These are phyloP conservation scores for Telmatherina bonti DNA, from an alignment of 2,797 vertebrate species.

Conservation along the genomic window DNA sequence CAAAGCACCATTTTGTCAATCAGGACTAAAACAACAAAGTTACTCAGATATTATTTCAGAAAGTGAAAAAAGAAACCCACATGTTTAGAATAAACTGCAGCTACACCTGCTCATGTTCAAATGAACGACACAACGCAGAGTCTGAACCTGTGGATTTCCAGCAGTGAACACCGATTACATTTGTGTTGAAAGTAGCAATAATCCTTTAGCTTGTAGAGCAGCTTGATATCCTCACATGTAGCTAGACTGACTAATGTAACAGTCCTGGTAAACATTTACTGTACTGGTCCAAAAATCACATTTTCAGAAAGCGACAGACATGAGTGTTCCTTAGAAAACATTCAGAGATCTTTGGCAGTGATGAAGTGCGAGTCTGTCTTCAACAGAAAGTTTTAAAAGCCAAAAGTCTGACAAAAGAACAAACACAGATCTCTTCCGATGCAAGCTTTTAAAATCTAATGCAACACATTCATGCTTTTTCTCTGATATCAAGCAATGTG, in stretches of 20 bases:
- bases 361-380: neutral
- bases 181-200: neutral
- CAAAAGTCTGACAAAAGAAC: neutral
- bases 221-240: neutral
- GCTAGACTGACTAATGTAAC: conserved; percentile 14
- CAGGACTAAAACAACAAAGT: neutral
- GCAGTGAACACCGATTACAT: conserved; percentile 22
- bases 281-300: neutral
- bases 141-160: neutral
- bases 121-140: neutral
- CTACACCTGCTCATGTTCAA: neutral
- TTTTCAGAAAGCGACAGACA: neutral
- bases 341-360: neutral
- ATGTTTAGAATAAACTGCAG: neutral
- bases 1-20: neutral
- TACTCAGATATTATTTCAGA: neutral
- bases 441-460: neutral
- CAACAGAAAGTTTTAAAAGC: neutral
- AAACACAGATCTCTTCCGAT: neutral
- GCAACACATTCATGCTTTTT: neutral
- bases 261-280: conserved; percentile 14
- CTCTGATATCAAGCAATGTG: neutral
- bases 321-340: neutral
- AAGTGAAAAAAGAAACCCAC: neutral
- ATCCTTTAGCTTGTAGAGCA: neutral